phyloP scores from a whole-genome alignment of 2,113 vertebrate species.

The Aramus guarauna region DNA sequence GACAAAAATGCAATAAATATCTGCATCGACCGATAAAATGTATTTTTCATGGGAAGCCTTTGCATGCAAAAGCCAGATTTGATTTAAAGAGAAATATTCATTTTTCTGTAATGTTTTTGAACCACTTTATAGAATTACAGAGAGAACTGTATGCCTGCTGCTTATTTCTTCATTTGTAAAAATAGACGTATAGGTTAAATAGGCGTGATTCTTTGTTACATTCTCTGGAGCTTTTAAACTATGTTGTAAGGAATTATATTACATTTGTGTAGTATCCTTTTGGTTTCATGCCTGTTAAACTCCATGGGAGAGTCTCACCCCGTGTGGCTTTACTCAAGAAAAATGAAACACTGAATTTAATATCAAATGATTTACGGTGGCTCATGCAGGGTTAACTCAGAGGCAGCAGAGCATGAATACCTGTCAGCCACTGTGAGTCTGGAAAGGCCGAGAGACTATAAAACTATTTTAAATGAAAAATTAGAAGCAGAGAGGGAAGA shows the following conservation, averaged over 20 bases:
- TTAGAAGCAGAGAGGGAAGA: background rate
- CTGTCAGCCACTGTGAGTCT: background rate
- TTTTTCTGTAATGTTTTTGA: background rate
- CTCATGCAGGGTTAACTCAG: constrained; percentile 46
- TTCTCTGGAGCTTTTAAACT: background rate
- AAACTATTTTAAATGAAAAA: constrained; percentile 30
- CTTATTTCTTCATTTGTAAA: constrained; percentile 21
- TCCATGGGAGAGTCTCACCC: background rate
- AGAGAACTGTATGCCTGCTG: background rate
- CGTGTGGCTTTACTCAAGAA: background rate
- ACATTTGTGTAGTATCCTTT: background rate
- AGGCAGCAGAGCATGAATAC: constrained; percentile 49
- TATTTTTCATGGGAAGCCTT: background rate
- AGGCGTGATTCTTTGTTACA: constrained; percentile 20
- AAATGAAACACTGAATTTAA: constrained; percentile 46
- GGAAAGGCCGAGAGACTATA: background rate
- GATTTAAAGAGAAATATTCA: background rate
- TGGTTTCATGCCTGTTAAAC: constrained; percentile 13
- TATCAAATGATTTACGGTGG: constrained; percentile 27
- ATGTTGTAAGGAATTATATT: background rate
- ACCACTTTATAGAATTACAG: background rate
- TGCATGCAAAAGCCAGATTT: background rate
- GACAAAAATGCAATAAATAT: background rate
- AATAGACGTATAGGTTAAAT: constrained; percentile 4
- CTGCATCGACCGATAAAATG: background rate